Percentiles rank a stretch among this genome's conserved stretches.
Conservation (phyloP, 92 coral and sea anemone genomes). For the Montipora capitata region DNA sequence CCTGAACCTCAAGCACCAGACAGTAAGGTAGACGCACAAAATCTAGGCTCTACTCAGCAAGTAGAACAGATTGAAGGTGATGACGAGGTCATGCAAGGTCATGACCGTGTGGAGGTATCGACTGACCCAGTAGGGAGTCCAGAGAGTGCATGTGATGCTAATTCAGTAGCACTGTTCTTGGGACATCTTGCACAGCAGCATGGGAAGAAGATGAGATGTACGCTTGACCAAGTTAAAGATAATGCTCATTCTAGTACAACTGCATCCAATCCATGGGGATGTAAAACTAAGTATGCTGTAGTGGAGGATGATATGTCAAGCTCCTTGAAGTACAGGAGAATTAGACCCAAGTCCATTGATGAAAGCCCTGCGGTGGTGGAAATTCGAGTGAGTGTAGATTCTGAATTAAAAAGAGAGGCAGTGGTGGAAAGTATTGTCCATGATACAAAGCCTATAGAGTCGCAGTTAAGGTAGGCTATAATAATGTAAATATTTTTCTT, state of each 20-base stretch:
- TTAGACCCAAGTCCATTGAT: conserved; percentile 79
- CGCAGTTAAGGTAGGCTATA: conserved; percentile 70
- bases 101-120: conserved; percentile 27
- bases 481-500: too few species aligned
- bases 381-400: conserved; percentile 45
- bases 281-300: conserved; percentile 27
- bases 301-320: conserved; percentile 46
- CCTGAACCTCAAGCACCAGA: conserved; percentile 22
- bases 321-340: conserved; percentile 76
- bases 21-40: conserved; percentile 1
- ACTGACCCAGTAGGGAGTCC: conserved; percentile 22
- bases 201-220: conserved; percentile 78
- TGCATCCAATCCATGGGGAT: not conserved
- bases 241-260: not conserved
- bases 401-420: conserved; percentile 50
- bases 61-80: conserved; percentile 8
- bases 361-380: conserved; percentile 46
- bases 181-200: conserved; percentile 93
- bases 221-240: conserved; percentile 18
- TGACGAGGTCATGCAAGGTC: conserved; percentile 21
- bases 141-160: conserved; percentile 84
- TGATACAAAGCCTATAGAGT: conserved; percentile 56
- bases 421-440: conserved; percentile 13
- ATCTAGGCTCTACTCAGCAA: conserved; percentile 10
- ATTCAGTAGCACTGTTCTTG: conserved; percentile 92